Percentiles rank a stretch among this genome's conserved stretches.
Evolutionary conservation across 2,113 vertebrate species (phyloP).

Genomic region (Hucho hucho): DNA sequence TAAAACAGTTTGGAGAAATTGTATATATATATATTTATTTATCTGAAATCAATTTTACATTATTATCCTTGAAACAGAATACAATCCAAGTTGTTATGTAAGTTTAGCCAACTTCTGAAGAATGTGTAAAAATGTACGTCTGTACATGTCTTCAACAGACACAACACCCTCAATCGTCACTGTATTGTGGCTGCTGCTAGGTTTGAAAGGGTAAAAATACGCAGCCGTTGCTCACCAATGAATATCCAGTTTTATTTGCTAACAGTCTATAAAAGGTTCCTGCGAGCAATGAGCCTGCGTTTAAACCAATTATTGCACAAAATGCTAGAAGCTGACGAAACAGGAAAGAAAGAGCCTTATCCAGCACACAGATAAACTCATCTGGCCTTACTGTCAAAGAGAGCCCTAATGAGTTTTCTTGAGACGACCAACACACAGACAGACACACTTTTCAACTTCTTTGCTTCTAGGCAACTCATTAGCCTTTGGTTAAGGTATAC

Average conservation of each 20-base stretch:
- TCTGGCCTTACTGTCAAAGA: neutral
- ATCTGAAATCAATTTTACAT: neutral
- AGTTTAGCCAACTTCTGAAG: neutral
- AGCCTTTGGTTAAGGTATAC: neutral
- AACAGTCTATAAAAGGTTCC: neutral
- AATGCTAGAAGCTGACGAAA: neutral
- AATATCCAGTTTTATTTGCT: neutral
- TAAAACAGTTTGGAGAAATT: neutral
- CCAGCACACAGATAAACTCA: neutral
- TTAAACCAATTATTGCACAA: neutral
- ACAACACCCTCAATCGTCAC: neutral
- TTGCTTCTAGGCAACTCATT: neutral
- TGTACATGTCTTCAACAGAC: neutral
- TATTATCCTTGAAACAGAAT: neutral
- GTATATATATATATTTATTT: neutral
- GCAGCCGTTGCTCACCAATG: neutral
- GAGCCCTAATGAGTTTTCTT: neutral
- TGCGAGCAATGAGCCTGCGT: neutral
- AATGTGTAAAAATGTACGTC: neutral
- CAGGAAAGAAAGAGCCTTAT: neutral
- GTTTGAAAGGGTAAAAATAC: slow-evolving; percentile 4
- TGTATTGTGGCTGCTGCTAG: neutral
- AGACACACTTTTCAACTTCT: neutral
- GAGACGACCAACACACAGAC: neutral
- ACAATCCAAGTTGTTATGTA: neutral